Evolutionary conservation across 2,797 vertebrate genomes (phyloP).

Genomic region (Gymnopithys bicolor): DNA sequence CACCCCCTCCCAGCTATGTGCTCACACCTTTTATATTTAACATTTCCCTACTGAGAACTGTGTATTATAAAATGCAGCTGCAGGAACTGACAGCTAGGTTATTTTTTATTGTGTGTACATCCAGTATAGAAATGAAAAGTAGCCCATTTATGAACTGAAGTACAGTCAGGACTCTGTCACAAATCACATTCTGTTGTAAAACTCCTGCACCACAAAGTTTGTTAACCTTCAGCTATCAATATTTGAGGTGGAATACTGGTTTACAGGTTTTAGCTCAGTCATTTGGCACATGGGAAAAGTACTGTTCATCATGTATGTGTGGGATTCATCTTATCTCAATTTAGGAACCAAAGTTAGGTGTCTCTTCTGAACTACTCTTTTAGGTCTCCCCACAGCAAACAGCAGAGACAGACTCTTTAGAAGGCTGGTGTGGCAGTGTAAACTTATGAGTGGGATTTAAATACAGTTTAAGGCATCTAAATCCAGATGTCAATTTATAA

Average conservation of each 20-base stretch:
- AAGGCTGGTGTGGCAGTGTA: neutral
- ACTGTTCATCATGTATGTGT: neutral
- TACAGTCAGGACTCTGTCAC: neutral
- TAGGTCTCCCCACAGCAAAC: neutral
- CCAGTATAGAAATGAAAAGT: neutral
- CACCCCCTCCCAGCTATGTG: neutral
- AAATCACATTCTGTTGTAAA: neutral
- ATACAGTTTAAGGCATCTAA: neutral
- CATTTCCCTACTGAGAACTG: neutral
- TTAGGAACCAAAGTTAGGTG: neutral
- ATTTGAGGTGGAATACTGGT: neutral
- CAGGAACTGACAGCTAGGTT: neutral
- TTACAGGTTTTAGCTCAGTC: neutral
- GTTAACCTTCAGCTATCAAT: neutral
- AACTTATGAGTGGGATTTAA: neutral
- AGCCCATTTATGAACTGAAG: neutral
- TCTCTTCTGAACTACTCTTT: neutral
- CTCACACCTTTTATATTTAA: conserved; percentile 33
- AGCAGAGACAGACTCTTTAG: neutral
- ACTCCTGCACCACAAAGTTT: neutral
- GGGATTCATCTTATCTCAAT: neutral
- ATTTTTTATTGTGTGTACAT: neutral
- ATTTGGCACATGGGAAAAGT: neutral
- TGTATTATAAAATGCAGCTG: neutral
- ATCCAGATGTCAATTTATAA: neutral